A percentile compares a stretch with the other conserved stretches of the same genome.
Evolutionary conservation across 2,888 invertebrate genomes (phyloP).

Genomic region (Tetheella fluctuosa): DNA sequence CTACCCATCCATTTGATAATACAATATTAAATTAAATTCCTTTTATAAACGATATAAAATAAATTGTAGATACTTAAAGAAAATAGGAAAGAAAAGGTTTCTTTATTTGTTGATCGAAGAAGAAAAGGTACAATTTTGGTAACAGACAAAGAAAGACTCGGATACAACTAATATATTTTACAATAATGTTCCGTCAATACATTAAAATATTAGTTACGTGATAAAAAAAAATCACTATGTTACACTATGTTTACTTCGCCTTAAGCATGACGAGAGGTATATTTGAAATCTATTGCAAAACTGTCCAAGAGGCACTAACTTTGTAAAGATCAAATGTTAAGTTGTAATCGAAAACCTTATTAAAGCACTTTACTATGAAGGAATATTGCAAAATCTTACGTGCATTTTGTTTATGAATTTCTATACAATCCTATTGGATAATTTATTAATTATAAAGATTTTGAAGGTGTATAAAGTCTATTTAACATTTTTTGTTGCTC

Average conservation of each 20-base stretch:
- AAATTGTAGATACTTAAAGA: background rate
- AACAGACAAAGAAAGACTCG: too few relatives aligned
- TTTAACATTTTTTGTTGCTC: too few relatives aligned
- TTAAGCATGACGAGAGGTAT: conserved; percentile 32
- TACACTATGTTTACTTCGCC: conserved; percentile 39
- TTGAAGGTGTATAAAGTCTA: too few relatives aligned
- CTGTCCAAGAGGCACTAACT: conserved; percentile 47
- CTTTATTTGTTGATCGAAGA: too few relatives aligned
- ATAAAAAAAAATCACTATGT: conserved; percentile 31
- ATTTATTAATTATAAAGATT: background rate
- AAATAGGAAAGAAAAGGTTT: background rate
- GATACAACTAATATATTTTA: background rate
- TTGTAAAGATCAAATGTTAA: conserved; percentile 42
- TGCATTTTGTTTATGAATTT: background rate
- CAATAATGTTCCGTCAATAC: background rate
- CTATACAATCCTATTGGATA: background rate
- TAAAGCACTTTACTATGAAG: too few relatives aligned
- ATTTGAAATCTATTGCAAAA: conserved; percentile 51
- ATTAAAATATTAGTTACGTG: conserved; percentile 30
- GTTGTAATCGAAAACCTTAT: conserved; percentile 20
- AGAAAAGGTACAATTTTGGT: background rate
- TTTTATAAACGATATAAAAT: background rate
- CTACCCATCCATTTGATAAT: background rate
- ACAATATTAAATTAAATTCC: background rate
- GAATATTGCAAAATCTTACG: conserved; percentile 3